phyloP scores from a whole-genome alignment of 2,888 invertebrate genomes.

The Candidula unifasciata region DNA sequence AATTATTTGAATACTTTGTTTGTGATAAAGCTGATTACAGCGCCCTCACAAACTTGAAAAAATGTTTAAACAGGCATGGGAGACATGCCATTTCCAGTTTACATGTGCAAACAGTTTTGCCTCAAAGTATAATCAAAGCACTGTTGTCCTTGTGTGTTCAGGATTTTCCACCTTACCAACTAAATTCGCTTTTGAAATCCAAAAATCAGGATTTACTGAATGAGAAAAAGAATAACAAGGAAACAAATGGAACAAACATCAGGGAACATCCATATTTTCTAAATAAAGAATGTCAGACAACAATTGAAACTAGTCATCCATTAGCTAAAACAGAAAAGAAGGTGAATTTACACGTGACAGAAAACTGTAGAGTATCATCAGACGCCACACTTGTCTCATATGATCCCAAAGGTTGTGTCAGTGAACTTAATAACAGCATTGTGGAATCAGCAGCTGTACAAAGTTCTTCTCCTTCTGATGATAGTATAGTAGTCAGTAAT shows the following conservation, averaged over 20 bases:
- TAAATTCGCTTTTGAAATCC: slow-evolving; percentile 21
- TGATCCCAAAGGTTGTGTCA: not conserved
- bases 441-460: not conserved
- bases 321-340: not conserved
- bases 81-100: not conserved
- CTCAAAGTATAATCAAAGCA: slow-evolving; percentile 22
- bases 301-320: not conserved
- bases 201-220: slow-evolving; percentile 6
- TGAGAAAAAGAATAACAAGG: not conserved
- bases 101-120: slow-evolving; percentile 21
- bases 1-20: slow-evolving; percentile 41
- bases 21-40: slow-evolving; percentile 44
- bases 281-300: slow-evolving; percentile 30
- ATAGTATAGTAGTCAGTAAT: not conserved
- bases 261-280: not conserved
- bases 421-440: not conserved
- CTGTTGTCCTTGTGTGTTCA: slow-evolving; percentile 20
- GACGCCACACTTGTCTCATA: not conserved
- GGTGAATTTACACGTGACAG: not conserved
- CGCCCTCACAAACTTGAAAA: slow-evolving; percentile 34
- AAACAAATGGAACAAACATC: not conserved
- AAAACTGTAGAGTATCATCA: not conserved
- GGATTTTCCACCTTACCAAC: slow-evolving; percentile 10
- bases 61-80: slow-evolving; percentile 29
- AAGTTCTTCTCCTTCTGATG: not conserved